Conservation (phyloP, 2,797 vertebrate species). For the Microhierax caerulescens region DNA sequence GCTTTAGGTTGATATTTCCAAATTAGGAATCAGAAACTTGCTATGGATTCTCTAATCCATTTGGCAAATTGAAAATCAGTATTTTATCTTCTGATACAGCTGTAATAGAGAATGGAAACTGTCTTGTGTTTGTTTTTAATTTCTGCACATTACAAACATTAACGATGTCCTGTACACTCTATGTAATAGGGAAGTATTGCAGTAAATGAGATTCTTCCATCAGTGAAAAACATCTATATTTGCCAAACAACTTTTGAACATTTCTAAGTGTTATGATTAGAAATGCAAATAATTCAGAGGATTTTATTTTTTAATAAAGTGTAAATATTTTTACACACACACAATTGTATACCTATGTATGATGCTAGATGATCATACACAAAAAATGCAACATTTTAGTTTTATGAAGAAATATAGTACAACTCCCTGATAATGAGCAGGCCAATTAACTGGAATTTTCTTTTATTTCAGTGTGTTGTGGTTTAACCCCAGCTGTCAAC, state of each 20-base stretch:
- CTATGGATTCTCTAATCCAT: not conserved
- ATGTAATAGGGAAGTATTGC: not conserved
- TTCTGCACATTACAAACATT: slow-evolving; percentile 20
- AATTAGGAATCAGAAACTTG: not conserved
- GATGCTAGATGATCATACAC: not conserved
- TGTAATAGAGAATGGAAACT: not conserved
- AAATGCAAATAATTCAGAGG: slow-evolving; percentile 11
- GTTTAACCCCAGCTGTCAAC: no score
- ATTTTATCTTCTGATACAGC: not conserved
- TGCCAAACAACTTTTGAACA: not conserved
- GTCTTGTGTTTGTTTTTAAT: slow-evolving; percentile 45
- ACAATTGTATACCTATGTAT: not conserved
- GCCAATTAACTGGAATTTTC: not conserved
- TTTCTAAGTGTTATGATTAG: not conserved
- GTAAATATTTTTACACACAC: not conserved
- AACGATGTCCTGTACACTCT: not conserved
- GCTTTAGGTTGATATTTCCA: not conserved
- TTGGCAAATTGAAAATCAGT: not conserved
- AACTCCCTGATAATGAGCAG: not conserved
- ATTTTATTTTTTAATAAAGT: not conserved
- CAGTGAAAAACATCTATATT: not conserved
- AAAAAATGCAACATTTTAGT: not conserved
- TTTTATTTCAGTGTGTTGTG: not conserved
- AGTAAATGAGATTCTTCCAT: not conserved
- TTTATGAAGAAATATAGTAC: not conserved